These are phyloP conservation scores for Vanessa cardui DNA, from an alignment of 2,888 invertebrate species.

Conservation along the genomic window DNA sequence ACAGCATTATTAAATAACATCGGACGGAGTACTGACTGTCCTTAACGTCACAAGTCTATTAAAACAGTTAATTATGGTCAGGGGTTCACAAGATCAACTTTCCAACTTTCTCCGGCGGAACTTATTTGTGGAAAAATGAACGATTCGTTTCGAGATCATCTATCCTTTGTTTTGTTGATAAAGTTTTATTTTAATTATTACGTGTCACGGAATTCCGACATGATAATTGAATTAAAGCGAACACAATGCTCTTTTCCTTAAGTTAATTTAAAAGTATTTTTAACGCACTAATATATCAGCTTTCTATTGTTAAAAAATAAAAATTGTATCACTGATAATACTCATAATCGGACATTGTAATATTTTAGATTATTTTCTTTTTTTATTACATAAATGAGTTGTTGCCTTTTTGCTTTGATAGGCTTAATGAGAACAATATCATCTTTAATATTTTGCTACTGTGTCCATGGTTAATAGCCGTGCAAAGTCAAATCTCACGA, in stretches of 20 bases:
- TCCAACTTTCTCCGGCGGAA: conserved; percentile 41
- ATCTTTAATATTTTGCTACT: not conserved
- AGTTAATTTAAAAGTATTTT: too few species aligned
- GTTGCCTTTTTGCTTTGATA: not conserved
- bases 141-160: conserved; percentile 31
- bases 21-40: not conserved
- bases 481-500: too few species aligned
- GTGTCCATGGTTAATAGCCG: too few species aligned
- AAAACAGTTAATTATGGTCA: conserved; percentile 19
- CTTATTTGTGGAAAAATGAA: conserved; percentile 34
- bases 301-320: too few species aligned
- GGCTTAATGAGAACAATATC: not conserved
- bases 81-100: conserved; percentile 31
- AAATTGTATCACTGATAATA: too few species aligned
- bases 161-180: conserved; percentile 29
- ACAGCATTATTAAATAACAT: too few species aligned
- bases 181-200: conserved; percentile 15
- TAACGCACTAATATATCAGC: too few species aligned
- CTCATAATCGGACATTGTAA: too few species aligned
- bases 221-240: not conserved
- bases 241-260: conserved; percentile 2
- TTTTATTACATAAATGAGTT: too few species aligned
- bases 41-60: conserved; percentile 1
- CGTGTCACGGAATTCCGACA: conserved; percentile 16
- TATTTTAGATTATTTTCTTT: too few species aligned